Base-by-base conservation (phyloP, 2,113 vertebrate species). In the Erythrocebus patas region DNA sequence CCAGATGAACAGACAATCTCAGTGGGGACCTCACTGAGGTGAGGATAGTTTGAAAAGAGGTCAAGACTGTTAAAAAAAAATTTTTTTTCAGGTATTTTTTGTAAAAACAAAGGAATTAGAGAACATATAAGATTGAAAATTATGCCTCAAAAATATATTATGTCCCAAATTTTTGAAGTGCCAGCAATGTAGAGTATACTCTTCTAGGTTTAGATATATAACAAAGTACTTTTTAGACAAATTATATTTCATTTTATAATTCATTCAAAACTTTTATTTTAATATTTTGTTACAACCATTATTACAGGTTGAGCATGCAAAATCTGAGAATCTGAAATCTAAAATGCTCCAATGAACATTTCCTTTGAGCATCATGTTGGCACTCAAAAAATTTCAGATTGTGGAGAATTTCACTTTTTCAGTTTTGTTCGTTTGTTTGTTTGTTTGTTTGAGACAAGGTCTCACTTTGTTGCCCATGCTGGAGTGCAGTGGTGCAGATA, bases 141-240 rank as follows among this genome's bases (percentile, higher is more conserved):
- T 91, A 23, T 80, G 64, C 45, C 11, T 84, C 30, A 95, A 88
- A 80, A 23, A 45, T 75, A 64, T 18, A 55, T 85, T 70, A 55
- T 95, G 73, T 72, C 27, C 30, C 23, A 14, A 73, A 48, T 38
- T 73, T 52, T 96, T 97, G 57, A 96, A 95, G 27, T 48, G 50
- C 27, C 14, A 57, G 20, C n/a, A 91, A 64, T 16, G 3, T 86
- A 91, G 32, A 55, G 11, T 68, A 0, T 61, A 82, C 27, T 93
- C 32, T 76, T 18, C 59, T 73, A 72, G 57, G 17, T 76, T 81
- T 95, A 59, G 30, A 50, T 50, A 73, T 30, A 0, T 66, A 85
- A 75, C 68, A 79, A 97, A 91, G 59, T 68, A 55, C 6, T 76
- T 72, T 97, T 91, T 72, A 79, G 72, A 79, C 12, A 91, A 97